Base-by-base conservation (phyloP, 2,113 vertebrate species). In the Cacatua alba region DNA sequence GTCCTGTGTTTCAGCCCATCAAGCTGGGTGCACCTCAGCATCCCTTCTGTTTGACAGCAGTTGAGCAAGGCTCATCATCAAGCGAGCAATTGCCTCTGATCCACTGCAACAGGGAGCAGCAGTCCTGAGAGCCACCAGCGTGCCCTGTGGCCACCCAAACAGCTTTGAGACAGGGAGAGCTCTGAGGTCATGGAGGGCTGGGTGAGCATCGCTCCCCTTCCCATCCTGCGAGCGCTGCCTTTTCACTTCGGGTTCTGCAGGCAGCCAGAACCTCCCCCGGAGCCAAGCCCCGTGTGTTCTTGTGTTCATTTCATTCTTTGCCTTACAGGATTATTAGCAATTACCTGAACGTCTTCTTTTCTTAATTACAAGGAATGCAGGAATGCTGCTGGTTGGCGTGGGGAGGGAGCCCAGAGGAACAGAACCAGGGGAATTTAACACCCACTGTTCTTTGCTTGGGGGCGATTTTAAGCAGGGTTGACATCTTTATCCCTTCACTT, bases 401-500 rank as follows among this genome's bases (percentile, higher is more conserved):
- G 51, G 55, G 52, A 82, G 52, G 75, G 83, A 86, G 52, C 20
- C 29, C 82, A 77, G 86, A 46, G 52, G 60, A 86, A 33, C 0
- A 0, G 46, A 81, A 35, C 82, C 70, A 88, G 80, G 44, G 69
- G 25, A 79, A 82, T 88, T 94, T 63, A 88, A 59, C 82, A 86
- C 65, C n/a, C 68, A 72, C 44, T 82, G 25, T 94, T 92, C 82
- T 71, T 94, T 92, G 85, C 95, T 94, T 21, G 62, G 68, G 91
- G 95, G 52, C 91, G 82, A 96, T 87, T 75, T 88, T 97, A 89
- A 97, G 62, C 53, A 72, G 52, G 26, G 39, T 33, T 97, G 95
- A 94, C 88, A 80, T 86, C 76, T 93, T 65, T 31, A 93, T 94
- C 48, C 37, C 69, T 77, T 91, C 51, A 49, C 39, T 74, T 2